Evolutionary conservation across 1,140 invertebrate genomes (phyloP).

Genomic region (Bombus picipes): DNA sequence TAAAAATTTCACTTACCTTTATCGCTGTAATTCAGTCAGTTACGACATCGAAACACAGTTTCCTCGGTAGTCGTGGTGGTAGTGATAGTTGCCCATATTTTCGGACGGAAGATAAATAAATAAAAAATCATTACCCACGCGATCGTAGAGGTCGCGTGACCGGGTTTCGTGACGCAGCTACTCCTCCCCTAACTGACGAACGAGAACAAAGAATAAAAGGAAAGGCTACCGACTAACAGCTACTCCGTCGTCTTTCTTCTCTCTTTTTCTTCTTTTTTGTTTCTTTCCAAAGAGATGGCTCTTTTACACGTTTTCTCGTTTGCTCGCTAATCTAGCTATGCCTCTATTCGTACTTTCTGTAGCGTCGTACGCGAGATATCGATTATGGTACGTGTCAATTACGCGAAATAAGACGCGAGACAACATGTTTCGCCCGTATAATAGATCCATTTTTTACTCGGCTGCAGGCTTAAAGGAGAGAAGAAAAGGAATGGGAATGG

Average conservation of each 20-base stretch:
- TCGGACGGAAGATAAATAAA: slow-evolving; percentile 36
- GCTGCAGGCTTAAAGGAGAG: neutral
- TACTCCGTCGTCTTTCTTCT: neutral
- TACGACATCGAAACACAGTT: neutral
- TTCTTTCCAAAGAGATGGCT: neutral
- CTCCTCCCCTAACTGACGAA: neutral
- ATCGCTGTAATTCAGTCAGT: neutral
- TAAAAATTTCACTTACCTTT: slow-evolving; percentile 35
- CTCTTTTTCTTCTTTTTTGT: neutral
- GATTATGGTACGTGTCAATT: neutral
- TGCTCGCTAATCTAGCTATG: no score
- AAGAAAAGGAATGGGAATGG: neutral
- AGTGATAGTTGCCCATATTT: neutral
- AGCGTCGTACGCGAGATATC: neutral
- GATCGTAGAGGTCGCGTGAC: slow-evolving; percentile 46
- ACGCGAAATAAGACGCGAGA: neutral
- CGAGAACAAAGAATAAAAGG: neutral
- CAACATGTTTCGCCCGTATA: neutral
- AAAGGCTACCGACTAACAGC: neutral
- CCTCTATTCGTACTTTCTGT: neutral
- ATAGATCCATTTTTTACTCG: neutral
- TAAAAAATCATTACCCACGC: slow-evolving; percentile 32
- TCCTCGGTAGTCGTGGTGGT: neutral
- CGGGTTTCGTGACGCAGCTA: slow-evolving; percentile 14
- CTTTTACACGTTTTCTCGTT: neutral